Evolutionary conservation across 2,797 vertebrate genomes (phyloP), one percentile per base, ranked within the genome.

Genomic region (Enteromius radiatus): DNA sequence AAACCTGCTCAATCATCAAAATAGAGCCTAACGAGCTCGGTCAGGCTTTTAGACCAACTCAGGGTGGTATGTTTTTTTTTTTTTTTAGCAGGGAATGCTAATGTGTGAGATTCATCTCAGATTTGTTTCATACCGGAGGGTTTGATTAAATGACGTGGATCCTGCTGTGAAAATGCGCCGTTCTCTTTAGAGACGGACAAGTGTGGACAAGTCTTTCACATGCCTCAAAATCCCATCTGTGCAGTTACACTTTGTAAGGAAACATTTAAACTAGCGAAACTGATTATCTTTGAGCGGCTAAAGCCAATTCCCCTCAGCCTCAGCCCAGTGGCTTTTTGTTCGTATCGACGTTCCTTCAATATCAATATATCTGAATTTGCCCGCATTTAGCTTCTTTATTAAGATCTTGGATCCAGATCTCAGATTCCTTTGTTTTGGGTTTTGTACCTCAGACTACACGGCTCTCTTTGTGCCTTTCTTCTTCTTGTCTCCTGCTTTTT

Each of bases 381-480:
- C 43, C 23, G 38, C 76, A 70, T 67, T 86, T 79, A 76, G 76
- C 74, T 82, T 69, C 81, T 84, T 88, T 88, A 86, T 88, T 86
- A 88, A 86, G 80, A 86, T 81, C 83, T 73, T 43, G 65, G 71
- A 84, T 70, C 36, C 80, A 69, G 71, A 84, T 78, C 81, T 70
- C 70, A 8, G 33, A 90, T 89, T 91, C 87, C 85, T 87, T 89
- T 91, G 84, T 91, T 91, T 88, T 86, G 87, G 88, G 76, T 91
- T 92, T 88, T 85, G 88, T 83, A 80, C 76, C 67, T 70, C 85
- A 81, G 81, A 83, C 77, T 85, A 85, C 80, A 84, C 70, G 74
- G 21, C 65, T 76, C 54, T 82, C 82, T 63, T 75, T 86, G 73
- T 65, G 69, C 56, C n/a, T 84, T 88, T 82, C 70, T 69, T 71